These are phyloP conservation scores for Tetrax tetrax DNA, from an alignment of 2,113 vertebrate species.

Conservation along the genomic window DNA sequence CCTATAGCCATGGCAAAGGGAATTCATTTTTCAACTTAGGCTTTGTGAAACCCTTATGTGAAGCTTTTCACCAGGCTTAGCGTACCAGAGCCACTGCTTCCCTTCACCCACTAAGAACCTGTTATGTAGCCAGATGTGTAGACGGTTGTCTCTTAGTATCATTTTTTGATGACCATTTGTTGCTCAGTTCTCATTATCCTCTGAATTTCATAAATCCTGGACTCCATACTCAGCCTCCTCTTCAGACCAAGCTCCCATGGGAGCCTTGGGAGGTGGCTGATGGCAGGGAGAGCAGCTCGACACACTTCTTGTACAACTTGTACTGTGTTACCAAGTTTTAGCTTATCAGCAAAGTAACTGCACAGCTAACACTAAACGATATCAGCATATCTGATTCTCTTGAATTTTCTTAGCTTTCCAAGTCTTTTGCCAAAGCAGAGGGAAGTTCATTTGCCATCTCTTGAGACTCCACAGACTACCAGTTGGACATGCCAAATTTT, in stretches of 20 bases:
- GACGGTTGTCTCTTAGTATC: background rate
- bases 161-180: background rate
- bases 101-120: background rate
- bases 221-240: background rate
- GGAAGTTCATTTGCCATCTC: background rate
- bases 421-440: background rate
- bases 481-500: background rate
- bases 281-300: background rate
- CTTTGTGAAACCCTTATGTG: background rate
- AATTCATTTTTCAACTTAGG: background rate
- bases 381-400: background rate
- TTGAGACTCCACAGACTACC: background rate
- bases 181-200: background rate
- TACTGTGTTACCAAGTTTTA: background rate
- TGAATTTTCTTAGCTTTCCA: background rate
- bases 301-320: background rate
- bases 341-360: background rate
- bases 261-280: background rate
- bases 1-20: background rate
- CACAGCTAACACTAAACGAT: background rate
- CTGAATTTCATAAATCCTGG: background rate
- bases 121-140: background rate
- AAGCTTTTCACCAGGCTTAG: background rate
- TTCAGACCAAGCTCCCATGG: background rate
- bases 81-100: background rate